A percentile compares a stretch with the other conserved stretches of the same genome.
phyloP scores from a whole-genome alignment of 2,888 invertebrate genomes.

The Aelia acuminata region DNA sequence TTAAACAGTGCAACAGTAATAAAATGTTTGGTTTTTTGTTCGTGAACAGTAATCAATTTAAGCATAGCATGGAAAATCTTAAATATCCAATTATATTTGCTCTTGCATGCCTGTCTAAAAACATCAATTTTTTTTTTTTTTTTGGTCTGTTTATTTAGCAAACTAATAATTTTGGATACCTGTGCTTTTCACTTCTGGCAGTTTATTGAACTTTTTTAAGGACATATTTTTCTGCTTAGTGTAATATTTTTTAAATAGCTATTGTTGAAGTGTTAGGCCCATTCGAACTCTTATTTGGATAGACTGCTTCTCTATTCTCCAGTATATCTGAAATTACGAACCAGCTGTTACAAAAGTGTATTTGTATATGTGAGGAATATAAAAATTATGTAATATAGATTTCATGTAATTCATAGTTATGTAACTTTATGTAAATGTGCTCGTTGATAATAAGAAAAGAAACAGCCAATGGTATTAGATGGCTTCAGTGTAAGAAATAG shows the following conservation, averaged over 20 bases:
- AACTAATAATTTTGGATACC: conserved; percentile 15
- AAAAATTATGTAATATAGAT: neutral
- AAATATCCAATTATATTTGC: neutral
- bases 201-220: conserved; percentile 45
- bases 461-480: too few relatives aligned
- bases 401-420: neutral
- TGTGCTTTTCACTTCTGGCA: conserved; percentile 46
- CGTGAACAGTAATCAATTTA: neutral
- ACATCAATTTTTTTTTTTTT: neutral
- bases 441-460: too few relatives aligned
- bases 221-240: conserved; percentile 11
- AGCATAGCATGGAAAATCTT: neutral
- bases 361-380: neutral
- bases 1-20: neutral
- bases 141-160: neutral
- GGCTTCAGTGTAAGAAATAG: too few relatives aligned
- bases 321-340: conserved; percentile 42
- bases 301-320: conserved; percentile 26
- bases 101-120: neutral
- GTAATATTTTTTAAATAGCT: neutral
- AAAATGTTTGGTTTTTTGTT: neutral
- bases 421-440: too few relatives aligned
- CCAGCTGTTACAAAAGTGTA: neutral
- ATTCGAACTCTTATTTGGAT: neutral
- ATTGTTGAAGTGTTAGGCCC: neutral